Evolutionary conservation across 2,797 vertebrate species (phyloP), one percentile per base, ranked within the genome.

Genomic region (Acestrorhynchus altus): DNA sequence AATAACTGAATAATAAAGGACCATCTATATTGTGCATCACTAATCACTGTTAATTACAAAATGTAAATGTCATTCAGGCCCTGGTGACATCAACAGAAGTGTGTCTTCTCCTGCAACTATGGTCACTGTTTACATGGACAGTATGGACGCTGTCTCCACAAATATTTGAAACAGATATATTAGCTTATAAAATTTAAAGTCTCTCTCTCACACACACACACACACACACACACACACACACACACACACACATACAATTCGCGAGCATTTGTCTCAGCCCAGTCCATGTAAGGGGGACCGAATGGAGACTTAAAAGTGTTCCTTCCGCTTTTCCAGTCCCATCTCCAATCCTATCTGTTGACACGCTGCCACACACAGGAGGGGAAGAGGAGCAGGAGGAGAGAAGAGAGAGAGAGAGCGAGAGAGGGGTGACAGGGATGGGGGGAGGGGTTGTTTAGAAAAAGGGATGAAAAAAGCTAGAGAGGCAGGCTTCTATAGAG

Each of bases 281-380:
- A 56, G 52, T 56, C 52, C 52, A n/a, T 22, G 28, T 72, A 49
- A 40, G 49, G 76, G n/a, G n/a, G 52, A 56, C 20, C 56, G 68
- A 64, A 64, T 61, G 63, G 67, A 85, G 84, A 87, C 83, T n/a
- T n/a, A 78, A 87, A 87, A 81, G 83, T 80, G 82, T 89, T 89
- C 84, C 84, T 90, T 90, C 86, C 89, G 85, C 89, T 90, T 90
- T 87, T 56, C 87, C 84, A 88, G 87, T 91, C 89, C 89, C 90
- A 92, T 93, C 89, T 89, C 88, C 84, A 89, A 88, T 91, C 89
- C 91, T 90, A 92, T 93, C 92, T 92, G 91, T 89, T 93, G 90
- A 87, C 77, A 83, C 57, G 46, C 68, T 67, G 8, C 20, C 52
- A 64, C 44, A 86, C 84, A 24, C 64, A 66, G 52, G 12, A 66